Evolutionary conservation across 2,888 invertebrate species (phyloP).

Genomic region (Hypsopygia costalis): DNA sequence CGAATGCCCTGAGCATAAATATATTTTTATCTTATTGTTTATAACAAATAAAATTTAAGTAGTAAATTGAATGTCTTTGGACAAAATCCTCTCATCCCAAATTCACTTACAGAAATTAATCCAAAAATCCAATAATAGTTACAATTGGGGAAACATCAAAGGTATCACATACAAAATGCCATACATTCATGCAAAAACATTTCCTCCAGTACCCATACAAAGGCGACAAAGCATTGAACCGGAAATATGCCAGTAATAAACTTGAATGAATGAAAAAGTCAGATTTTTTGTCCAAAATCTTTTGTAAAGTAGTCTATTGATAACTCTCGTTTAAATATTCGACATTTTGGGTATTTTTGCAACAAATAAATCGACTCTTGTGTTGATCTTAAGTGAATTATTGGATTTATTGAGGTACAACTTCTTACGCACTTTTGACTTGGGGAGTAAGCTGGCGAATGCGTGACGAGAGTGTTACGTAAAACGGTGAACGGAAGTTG

Average conservation of each 20-base stretch:
- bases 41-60: too few relatives aligned
- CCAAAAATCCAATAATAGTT: not conserved
- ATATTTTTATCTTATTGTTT: too few relatives aligned
- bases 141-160: not conserved
- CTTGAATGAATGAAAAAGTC: slow-evolving; percentile 34
- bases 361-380: too few relatives aligned
- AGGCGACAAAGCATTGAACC: slow-evolving; percentile 37
- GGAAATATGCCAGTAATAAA: slow-evolving; percentile 36
- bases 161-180: not conserved
- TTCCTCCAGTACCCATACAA: slow-evolving; percentile 11
- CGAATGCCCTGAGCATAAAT: too few relatives aligned
- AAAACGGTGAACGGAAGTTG: too few relatives aligned
- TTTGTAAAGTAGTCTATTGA: not conserved
- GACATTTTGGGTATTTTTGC: slow-evolving; percentile 8
- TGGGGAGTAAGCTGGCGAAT: too few relatives aligned
- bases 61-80: too few relatives aligned
- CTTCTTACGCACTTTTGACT: too few relatives aligned
- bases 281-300: slow-evolving; percentile 20
- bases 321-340: not conserved
- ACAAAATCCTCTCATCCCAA: not conserved
- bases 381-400: too few relatives aligned
- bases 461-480: too few relatives aligned
- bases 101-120: not conserved
- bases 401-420: too few relatives aligned
- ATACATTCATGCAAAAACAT: slow-evolving; percentile 1